phyloP scores from a whole-genome alignment of 1,140 invertebrate species.

The Pentalonia nigronervosa region DNA sequence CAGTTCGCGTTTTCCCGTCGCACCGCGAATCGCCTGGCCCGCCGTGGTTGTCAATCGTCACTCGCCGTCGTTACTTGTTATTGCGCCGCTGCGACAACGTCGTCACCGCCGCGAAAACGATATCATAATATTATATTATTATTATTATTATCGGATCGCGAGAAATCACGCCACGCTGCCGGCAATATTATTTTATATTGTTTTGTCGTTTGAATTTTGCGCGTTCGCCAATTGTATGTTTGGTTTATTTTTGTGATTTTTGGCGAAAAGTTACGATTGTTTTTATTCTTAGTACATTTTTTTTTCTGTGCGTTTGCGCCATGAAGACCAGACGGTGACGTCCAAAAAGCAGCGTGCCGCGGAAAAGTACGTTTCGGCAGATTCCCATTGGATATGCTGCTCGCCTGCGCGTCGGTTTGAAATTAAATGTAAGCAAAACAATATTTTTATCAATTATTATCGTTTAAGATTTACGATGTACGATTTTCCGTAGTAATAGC shows the following conservation, averaged over 20 bases:
- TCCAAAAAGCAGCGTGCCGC: neutral
- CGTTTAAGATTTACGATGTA: neutral
- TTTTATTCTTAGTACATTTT: neutral
- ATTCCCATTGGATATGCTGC: neutral
- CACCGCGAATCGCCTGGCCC: neutral
- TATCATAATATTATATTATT: neutral
- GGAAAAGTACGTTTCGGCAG: neutral
- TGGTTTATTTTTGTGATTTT: neutral
- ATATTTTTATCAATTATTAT: neutral
- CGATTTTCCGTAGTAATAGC: neutral
- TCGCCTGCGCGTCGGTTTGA: neutral
- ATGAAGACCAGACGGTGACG: neutral
- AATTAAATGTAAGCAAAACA: neutral
- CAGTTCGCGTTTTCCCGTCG: constrained; percentile 35
- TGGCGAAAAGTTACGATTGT: neutral
- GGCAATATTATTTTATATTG: neutral
- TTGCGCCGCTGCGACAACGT: neutral
- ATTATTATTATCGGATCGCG: neutral
- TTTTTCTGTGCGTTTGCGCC: neutral
- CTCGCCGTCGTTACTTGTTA: neutral
- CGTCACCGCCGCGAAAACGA: neutral
- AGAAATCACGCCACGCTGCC: too few relatives aligned
- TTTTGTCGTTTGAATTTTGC: neutral
- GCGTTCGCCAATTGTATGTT: neutral
- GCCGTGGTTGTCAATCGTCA: neutral